Conservation (phyloP, 2,797 vertebrate genomes). For the Aldrovandia affinis region DNA sequence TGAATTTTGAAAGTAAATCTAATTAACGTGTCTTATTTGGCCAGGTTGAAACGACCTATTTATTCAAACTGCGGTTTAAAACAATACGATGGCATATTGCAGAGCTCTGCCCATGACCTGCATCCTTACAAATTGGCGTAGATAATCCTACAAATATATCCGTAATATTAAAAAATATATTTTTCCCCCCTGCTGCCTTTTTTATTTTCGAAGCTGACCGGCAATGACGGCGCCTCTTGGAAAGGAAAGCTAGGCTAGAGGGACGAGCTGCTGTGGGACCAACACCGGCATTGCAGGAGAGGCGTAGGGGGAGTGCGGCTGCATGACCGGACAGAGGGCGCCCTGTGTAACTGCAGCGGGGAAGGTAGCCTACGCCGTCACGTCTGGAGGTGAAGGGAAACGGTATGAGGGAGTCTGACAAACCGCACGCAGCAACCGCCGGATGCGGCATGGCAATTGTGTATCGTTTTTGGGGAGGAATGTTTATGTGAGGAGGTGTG, state of each 20-base stretch:
- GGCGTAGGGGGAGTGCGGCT: slow-evolving; percentile 43
- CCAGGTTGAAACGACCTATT: slow-evolving; percentile 28
- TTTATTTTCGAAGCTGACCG: slow-evolving; percentile 17
- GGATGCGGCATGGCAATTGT: slow-evolving; percentile 51
- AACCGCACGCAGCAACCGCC: slow-evolving; percentile 51
- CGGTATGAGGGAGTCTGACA: slow-evolving; percentile 50
- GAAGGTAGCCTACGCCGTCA: slow-evolving; percentile 53
- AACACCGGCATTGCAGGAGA: slow-evolving; percentile 50
- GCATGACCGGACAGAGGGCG: slow-evolving; percentile 46
- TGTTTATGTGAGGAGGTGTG: neutral
- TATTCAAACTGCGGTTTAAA: slow-evolving; percentile 46
- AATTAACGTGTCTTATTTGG: slow-evolving; percentile 27
- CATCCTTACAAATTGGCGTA: slow-evolving; percentile 34
- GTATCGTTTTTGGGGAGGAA: slow-evolving; percentile 32
- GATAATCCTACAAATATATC: slow-evolving; percentile 25
- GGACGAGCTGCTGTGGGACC: slow-evolving; percentile 47
- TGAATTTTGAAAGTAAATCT: neutral
- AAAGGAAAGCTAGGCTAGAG: slow-evolving; percentile 41
- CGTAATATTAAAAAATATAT: neutral
- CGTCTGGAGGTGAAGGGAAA: slow-evolving; percentile 3
- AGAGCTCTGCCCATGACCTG: slow-evolving; percentile 16
- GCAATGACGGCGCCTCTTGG: slow-evolving; percentile 18
- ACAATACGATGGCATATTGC: slow-evolving; percentile 18
- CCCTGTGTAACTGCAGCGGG: slow-evolving; percentile 1
- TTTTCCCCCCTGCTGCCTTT: slow-evolving; percentile 8